Conservation (phyloP, 2,797 vertebrate genomes). For the Thaleichthys pacificus region DNA sequence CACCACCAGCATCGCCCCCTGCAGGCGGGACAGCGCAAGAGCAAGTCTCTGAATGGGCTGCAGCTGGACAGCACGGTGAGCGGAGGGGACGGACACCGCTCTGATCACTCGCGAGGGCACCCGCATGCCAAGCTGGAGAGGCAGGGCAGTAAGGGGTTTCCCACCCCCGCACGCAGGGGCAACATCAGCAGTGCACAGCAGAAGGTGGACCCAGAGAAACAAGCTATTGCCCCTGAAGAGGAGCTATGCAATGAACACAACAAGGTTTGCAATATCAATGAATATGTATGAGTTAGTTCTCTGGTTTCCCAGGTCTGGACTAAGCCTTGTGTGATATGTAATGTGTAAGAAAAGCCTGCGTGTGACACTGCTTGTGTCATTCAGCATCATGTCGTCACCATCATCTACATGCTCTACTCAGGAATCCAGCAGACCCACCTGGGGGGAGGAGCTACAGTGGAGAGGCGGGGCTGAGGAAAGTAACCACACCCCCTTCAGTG, state of each 20-base stretch:
- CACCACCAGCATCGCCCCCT: constrained; percentile 84
- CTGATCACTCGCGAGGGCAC: constrained; percentile 73
- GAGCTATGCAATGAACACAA: constrained; percentile 75
- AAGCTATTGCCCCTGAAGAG: constrained; percentile 73
- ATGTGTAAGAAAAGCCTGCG: not conserved
- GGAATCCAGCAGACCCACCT: constrained; percentile 50
- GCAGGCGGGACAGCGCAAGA: constrained; percentile 87
- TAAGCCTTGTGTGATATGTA: not conserved
- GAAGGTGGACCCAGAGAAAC: constrained; percentile 66
- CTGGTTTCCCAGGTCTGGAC: no score
- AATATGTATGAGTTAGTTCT: no score
- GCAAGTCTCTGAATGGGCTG: constrained; percentile 94
- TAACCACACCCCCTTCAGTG: constrained; percentile 84
- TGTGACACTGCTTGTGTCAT: no score
- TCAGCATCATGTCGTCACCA: not conserved
- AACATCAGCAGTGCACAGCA: constrained; percentile 78
- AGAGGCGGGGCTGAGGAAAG: constrained; percentile 70
- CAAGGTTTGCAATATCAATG: constrained; percentile 56
- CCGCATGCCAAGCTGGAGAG: constrained; percentile 87
- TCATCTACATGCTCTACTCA: not conserved
- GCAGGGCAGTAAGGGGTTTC: constrained; percentile 77
- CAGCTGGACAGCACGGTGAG: constrained; percentile 87
- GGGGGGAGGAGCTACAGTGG: constrained; percentile 76
- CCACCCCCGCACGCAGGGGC: constrained; percentile 65
- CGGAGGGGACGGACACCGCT: constrained; percentile 57